Evolutionary conservation across 2,888 invertebrate genomes (phyloP).

Genomic region (Patella pellucida): DNA sequence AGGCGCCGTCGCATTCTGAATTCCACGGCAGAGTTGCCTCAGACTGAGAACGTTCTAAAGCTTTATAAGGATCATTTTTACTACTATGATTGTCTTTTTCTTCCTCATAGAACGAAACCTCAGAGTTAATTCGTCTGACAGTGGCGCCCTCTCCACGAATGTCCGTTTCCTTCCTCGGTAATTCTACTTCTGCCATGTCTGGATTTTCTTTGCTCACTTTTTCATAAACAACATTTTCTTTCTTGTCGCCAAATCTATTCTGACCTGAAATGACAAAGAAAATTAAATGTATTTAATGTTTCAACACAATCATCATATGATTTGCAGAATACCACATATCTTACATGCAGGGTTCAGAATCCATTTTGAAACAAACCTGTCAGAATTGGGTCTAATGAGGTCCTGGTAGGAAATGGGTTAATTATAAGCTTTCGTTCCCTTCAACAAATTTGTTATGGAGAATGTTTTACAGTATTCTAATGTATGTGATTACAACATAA

Average conservation of each 20-base stretch:
- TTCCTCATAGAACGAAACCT: not conserved
- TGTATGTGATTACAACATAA: too few relatives aligned
- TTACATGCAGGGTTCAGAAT: too few relatives aligned
- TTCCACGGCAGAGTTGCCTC: constrained; percentile 51
- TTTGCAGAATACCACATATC: too few relatives aligned
- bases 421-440: too few relatives aligned
- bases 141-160: not conserved
- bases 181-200: constrained; percentile 2
- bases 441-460: too few relatives aligned
- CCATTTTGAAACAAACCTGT: too few relatives aligned
- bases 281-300: not conserved
- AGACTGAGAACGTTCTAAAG: constrained; percentile 67
- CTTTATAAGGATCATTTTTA: constrained; percentile 51
- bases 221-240: constrained; percentile 7
- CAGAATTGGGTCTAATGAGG: too few relatives aligned
- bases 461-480: too few relatives aligned
- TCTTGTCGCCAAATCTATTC: not conserved
- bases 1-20: constrained; percentile 22
- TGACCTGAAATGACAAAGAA: constrained; percentile 1
- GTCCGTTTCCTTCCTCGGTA: not conserved
- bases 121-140: not conserved
- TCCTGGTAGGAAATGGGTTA: too few relatives aligned
- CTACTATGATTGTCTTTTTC: constrained; percentile 19
- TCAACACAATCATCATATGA: too few relatives aligned
- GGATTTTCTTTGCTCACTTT: constrained; percentile 8